Conservation (phyloP, 2,113 vertebrate genomes). For the Cranoglanis bouderius region DNA sequence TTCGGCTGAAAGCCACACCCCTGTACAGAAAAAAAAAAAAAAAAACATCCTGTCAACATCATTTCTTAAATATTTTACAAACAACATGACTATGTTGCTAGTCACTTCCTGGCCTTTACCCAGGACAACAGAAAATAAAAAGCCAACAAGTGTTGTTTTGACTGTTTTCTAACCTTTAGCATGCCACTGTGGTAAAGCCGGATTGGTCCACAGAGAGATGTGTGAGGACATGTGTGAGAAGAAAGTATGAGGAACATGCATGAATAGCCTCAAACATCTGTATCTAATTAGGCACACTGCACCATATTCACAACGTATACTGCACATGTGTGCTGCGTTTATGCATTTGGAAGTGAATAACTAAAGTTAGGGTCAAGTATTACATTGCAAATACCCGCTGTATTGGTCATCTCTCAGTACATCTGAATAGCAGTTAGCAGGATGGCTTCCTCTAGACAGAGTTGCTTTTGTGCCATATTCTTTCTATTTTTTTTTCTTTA, state of each 20-base stretch:
- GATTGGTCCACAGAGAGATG: neutral
- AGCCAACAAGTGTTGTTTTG: neutral
- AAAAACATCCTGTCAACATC: neutral
- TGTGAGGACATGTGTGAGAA: neutral
- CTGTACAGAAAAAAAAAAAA: slow-evolving; percentile 11
- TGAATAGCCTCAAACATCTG: slow-evolving; percentile 13
- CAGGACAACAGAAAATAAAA: neutral
- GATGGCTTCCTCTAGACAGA: no score
- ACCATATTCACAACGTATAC: neutral
- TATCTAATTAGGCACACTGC: neutral
- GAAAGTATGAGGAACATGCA: neutral
- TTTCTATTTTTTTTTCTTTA: no score
- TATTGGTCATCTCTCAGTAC: neutral
- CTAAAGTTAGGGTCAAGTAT: neutral
- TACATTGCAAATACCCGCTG: neutral
- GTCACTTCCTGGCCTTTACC: neutral
- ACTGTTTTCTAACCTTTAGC: neutral
- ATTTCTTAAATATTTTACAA: neutral
- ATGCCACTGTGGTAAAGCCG: neutral
- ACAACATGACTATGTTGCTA: neutral
- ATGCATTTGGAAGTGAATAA: neutral
- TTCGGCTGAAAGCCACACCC: slow-evolving; percentile 74
- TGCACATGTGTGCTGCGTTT: neutral
- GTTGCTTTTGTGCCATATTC: no score
- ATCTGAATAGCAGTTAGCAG: neutral